These are phyloP conservation scores for Drosophila baimaii DNA, from an alignment of 1,140 invertebrate genomes.

Conservation along the genomic window DNA sequence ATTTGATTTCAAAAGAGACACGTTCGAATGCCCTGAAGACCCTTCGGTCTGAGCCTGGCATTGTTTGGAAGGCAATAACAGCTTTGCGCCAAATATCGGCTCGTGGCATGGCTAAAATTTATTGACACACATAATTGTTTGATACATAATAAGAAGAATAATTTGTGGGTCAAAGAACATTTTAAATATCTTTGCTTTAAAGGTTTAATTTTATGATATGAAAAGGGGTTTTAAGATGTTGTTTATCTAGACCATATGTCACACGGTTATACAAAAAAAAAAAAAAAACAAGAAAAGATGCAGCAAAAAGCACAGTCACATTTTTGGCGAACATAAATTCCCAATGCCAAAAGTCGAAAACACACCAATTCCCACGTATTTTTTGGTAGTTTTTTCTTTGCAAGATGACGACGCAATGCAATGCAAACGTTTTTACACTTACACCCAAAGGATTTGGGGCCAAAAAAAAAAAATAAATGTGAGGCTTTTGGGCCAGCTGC, in stretches of 20 bases:
- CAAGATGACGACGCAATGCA: slow-evolving; percentile 39
- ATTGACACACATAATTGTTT: slow-evolving; percentile 57
- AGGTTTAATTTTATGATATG: background rate
- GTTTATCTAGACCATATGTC: slow-evolving; percentile 25
- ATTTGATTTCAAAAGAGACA: slow-evolving; percentile 65
- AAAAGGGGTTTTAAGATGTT: background rate
- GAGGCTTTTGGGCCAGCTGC: slow-evolving; percentile 36
- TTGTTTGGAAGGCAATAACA: slow-evolving; percentile 61
- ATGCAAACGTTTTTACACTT: slow-evolving; percentile 51
- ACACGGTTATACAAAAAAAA: slow-evolving; percentile 10
- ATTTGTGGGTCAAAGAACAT: too few species aligned
- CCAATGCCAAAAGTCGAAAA: slow-evolving; percentile 40
- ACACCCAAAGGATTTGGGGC: background rate
- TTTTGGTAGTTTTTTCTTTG: slow-evolving; percentile 10
- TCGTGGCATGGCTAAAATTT: slow-evolving; percentile 58
- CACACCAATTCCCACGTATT: slow-evolving; percentile 40
- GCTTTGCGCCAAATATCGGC: slow-evolving; percentile 40
- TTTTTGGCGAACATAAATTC: slow-evolving; percentile 71
- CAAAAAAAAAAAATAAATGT: background rate
- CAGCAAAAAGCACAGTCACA: slow-evolving; percentile 51
- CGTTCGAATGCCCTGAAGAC: slow-evolving; percentile 28
- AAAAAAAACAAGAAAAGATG: slow-evolving; percentile 5
- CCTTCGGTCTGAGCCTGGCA: slow-evolving; percentile 7
- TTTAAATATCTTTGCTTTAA: background rate
- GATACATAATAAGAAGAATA: too few species aligned